These are phyloP conservation scores for Idaea aversata DNA, from an alignment of 2,888 invertebrate genomes.

Conservation along the genomic window DNA sequence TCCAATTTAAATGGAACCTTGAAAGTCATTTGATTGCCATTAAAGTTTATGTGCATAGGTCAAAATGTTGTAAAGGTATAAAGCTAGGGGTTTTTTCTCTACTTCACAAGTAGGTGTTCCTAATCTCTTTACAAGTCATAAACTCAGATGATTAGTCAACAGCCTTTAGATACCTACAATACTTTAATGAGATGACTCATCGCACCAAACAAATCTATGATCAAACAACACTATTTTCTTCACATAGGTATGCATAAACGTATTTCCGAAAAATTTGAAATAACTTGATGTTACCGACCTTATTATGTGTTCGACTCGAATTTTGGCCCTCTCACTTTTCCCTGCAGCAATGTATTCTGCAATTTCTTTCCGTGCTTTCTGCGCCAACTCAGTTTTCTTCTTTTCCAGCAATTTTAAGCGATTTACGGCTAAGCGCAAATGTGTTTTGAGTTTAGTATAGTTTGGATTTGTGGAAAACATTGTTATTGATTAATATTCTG, in stretches of 20 bases:
- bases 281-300: slow-evolving; percentile 65
- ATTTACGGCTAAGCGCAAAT: slow-evolving; percentile 94
- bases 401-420: slow-evolving; percentile 97
- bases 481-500: slow-evolving; percentile 34
- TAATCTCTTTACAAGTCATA: neutral
- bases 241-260: neutral
- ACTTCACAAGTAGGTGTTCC: neutral
- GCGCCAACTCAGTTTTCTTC: slow-evolving; percentile 97
- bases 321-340: slow-evolving; percentile 94
- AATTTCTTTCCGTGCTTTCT: slow-evolving; percentile 98
- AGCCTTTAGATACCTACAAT: neutral
- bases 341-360: slow-evolving; percentile 95
- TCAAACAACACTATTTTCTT: neutral
- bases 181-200: neutral
- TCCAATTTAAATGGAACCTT: neutral
- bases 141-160: slow-evolving; percentile 1
- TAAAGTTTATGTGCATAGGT: neutral
- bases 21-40: neutral
- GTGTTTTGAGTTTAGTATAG: slow-evolving; percentile 97
- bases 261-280: neutral
- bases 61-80: neutral
- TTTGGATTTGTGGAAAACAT: slow-evolving; percentile 97
- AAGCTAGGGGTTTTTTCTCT: neutral
- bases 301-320: slow-evolving; percentile 98
- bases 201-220: neutral